phyloP scores from a whole-genome alignment of 2,113 vertebrate genomes.

The Barnardius zonarius region DNA sequence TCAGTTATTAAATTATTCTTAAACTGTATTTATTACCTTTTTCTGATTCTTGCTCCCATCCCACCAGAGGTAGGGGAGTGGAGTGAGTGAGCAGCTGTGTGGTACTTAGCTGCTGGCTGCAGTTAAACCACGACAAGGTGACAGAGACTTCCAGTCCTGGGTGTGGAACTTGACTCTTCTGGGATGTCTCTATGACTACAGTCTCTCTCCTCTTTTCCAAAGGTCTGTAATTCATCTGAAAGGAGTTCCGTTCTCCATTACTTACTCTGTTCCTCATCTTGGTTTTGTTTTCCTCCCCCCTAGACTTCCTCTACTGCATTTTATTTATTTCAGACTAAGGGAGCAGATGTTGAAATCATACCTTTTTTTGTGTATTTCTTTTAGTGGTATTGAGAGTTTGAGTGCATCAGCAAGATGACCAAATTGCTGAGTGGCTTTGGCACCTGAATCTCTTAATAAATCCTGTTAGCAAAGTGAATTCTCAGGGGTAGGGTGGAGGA shows the following conservation, averaged over 20 bases:
- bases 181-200: not conserved
- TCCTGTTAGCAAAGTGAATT: not conserved
- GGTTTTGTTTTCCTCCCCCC: not conserved
- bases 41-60: not conserved
- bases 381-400: not conserved
- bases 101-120: not conserved
- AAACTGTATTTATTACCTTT: not conserved
- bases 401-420: not conserved
- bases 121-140: not conserved
- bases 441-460: not conserved
- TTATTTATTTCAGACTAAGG: not conserved
- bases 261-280: not conserved
- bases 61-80: not conserved
- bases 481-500: not conserved
- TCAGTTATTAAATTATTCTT: not conserved
- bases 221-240: not conserved
- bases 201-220: not conserved
- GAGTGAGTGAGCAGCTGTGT: not conserved
- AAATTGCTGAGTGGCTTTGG: conserved; percentile 13
- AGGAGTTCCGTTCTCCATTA: not conserved
- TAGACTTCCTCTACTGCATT: not conserved
- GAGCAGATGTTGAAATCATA: not conserved
- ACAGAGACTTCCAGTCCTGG: not conserved
- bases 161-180: not conserved
- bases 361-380: not conserved